Conservation (phyloP, 2,113 vertebrate species). For the Heterochromis multidens region DNA sequence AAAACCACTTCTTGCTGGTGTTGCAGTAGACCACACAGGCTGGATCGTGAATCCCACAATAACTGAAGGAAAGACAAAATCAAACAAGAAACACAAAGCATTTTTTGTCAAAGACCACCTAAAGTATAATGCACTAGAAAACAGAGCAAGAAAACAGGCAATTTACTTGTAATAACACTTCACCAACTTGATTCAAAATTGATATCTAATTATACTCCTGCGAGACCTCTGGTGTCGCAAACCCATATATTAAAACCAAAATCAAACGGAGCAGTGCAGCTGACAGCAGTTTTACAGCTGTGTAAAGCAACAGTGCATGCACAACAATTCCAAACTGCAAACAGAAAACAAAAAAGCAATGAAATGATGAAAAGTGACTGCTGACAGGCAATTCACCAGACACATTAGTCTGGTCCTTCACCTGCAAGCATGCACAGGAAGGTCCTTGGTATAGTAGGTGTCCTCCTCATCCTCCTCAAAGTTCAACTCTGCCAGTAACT, state of each 20-base stretch:
- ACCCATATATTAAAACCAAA: not conserved
- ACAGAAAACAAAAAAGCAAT: not conserved
- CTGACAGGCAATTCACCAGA: not conserved
- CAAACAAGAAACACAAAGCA: not conserved
- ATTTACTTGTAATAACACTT: not conserved
- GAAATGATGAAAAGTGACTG: not conserved
- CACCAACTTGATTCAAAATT: not conserved
- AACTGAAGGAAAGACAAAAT: slow-evolving; percentile 69
- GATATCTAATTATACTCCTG: not conserved
- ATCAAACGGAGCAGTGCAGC: not conserved
- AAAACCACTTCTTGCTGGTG: slow-evolving; percentile 99
- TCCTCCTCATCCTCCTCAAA: slow-evolving; percentile 98
- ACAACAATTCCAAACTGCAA: not conserved
- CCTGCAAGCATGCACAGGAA: slow-evolving; percentile 94
- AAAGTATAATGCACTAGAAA: not conserved
- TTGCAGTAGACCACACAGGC: slow-evolving; percentile 98
- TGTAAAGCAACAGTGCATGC: not conserved
- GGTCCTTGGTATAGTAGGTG: slow-evolving; percentile 94
- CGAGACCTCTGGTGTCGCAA: not conserved
- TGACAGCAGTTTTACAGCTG: not conserved
- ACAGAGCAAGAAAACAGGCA: not conserved
- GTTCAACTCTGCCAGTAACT: slow-evolving; percentile 90
- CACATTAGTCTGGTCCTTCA: slow-evolving; percentile 65
- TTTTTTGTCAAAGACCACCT: not conserved
- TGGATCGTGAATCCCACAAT: slow-evolving; percentile 96